Evolutionary conservation across 1,140 invertebrate genomes (phyloP), one percentile per base, ranked within the genome.

Genomic region (Rhagoletis zephyria): DNA sequence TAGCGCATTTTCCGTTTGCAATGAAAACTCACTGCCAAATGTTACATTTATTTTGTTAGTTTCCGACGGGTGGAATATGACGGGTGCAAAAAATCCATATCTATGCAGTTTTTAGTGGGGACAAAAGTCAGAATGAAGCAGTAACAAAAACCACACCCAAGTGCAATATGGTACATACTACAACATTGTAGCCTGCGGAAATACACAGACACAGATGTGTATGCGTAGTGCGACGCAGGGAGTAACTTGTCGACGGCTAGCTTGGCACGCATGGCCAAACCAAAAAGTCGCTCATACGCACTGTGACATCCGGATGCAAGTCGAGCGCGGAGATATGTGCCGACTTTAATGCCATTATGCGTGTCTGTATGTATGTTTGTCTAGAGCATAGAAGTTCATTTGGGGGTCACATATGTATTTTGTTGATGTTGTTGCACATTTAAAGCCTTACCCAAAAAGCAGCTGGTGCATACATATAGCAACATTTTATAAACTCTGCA

Each of bases 21-120:
- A 85, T 85, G 85, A 63, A 59, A 85, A 45, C 56, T 70, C 89
- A 86, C 88, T 91, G 90, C 91, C 90, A 91, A 91, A 91, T 91
- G 90, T 91, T 91, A 91, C 90, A 90, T 91, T 91, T 91, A 90
- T 91, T 89, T 89, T 91, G 91, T 89, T 88, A 89, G 90, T 88
- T 91, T 91, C 90, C 90, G 90, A 12, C 60, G 85, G 56, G 30
- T 19, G 42, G 85, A 63, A 85, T n/a, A 85, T 85, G 85, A 85
- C 59, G 85, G 45, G 56, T 59, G 85, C 59, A 85, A 85, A 85
- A 63, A 63, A 61, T 10, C 19, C 4, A 30, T 30, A 30, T 30
- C 30, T 59, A 85, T 16, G 56, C 74, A 56, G 16, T 10, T 81
- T 59, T 81, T 19, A 6, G 12, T 19, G n/a, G 14, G 40, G 16